Evolutionary conservation across 2,113 vertebrate genomes (phyloP).

Genomic region (Syngnathus typhle): DNA sequence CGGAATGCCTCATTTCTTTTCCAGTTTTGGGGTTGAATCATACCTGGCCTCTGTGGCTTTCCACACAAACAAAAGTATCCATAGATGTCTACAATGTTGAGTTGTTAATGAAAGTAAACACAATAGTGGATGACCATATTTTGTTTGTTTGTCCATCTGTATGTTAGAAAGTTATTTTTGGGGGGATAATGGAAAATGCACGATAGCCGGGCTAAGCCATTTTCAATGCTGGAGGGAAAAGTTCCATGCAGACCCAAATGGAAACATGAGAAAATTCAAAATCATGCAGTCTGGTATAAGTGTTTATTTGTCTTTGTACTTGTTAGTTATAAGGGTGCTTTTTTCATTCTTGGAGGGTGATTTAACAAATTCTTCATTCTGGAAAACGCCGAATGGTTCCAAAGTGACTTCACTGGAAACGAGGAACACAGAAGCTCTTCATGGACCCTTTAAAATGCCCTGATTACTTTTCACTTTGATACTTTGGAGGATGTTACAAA

Average conservation of each 20-base stretch:
- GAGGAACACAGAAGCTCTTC: background rate
- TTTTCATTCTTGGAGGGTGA: background rate
- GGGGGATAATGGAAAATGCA: background rate
- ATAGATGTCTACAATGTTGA: background rate
- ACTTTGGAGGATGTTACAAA: background rate
- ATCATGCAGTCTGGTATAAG: background rate
- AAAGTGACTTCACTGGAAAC: background rate
- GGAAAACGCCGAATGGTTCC: background rate
- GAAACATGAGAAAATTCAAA: background rate
- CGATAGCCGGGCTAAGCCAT: background rate
- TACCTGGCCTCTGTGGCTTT: conserved; percentile 32
- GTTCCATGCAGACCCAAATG: background rate
- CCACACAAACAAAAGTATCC: conserved; percentile 8
- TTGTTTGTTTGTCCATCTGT: background rate
- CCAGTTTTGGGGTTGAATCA: conserved; percentile 42
- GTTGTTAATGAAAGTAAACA: background rate
- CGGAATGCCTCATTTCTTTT: conserved; percentile 42
- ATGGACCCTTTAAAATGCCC: background rate
- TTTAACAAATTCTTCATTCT: background rate
- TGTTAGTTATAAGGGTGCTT: background rate
- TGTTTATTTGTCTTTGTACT: background rate
- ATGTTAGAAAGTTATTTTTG: background rate
- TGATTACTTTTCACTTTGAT: background rate
- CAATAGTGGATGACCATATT: background rate
- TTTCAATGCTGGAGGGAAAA: background rate